These are phyloP conservation scores for Scylla paramamosain DNA, from an alignment of 1,140 invertebrate genomes.

Conservation along the genomic window DNA sequence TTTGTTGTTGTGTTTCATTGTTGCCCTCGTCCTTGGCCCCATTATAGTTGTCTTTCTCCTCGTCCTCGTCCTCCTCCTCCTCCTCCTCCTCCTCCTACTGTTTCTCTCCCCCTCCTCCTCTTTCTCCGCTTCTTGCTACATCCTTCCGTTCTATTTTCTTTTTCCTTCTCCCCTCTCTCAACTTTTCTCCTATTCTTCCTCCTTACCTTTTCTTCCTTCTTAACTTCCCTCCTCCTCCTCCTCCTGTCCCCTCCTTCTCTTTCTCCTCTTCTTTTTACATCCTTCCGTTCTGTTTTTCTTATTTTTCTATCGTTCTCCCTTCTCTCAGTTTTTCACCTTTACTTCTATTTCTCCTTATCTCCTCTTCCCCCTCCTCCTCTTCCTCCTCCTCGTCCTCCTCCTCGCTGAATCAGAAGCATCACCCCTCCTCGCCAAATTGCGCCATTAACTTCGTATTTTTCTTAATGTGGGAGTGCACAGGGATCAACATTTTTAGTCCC, in stretches of 20 bases:
- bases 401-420: background rate
- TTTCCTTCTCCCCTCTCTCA: no score
- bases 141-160: background rate
- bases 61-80: background rate
- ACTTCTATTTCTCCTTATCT: no score
- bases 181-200: no score
- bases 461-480: background rate
- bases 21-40: background rate
- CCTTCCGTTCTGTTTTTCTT: no score
- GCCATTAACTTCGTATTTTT: background rate
- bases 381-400: background rate
- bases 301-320: no score
- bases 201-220: background rate
- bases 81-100: background rate
- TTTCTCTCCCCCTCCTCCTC: background rate
- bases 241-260: no score
- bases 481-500: background rate
- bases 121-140: background rate
- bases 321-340: no score
- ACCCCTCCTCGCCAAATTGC: background rate
- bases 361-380: background rate
- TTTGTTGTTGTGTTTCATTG: no score
- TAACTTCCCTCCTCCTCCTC: background rate
- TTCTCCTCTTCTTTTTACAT: no score
- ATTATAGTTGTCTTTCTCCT: background rate